phyloP scores from a whole-genome alignment of 2,113 vertebrate genomes.

The Nannospalax galili region DNA sequence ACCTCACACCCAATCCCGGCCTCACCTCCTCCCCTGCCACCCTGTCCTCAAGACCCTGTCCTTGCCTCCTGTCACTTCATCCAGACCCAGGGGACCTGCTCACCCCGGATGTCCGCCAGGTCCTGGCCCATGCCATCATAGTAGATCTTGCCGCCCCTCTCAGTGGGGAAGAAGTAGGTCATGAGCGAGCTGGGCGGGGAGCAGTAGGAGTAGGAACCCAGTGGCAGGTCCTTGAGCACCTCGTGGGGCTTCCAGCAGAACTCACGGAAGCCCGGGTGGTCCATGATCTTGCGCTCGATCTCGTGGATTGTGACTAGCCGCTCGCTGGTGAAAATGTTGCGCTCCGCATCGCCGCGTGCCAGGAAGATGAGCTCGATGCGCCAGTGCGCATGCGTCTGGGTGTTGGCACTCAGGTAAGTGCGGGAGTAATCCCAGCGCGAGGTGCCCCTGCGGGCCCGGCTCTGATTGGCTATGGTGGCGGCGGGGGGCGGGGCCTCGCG shows the following conservation, averaged over 20 bases:
- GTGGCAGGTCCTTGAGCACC: conserved; percentile 93
- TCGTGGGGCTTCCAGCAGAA: conserved; percentile 99
- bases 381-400: conserved; percentile 96
- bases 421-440: conserved; percentile 84
- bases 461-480: conserved; percentile 54
- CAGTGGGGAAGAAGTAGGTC: conserved; percentile 97
- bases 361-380: conserved; percentile 97
- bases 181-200: conserved; percentile 94
- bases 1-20: not conserved
- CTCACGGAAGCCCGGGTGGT: conserved; percentile 94
- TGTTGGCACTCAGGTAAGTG: conserved; percentile 88
- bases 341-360: conserved; percentile 91
- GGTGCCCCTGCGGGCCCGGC: conserved; percentile 54
- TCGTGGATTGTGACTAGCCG: conserved; percentile 94
- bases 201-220: conserved; percentile 96
- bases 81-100: not conserved
- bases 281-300: conserved; percentile 95
- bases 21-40: not conserved
- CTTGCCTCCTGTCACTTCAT: not conserved
- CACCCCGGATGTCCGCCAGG: conserved; percentile 96
- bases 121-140: conserved; percentile 98
- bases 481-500: not conserved
- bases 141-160: conserved; percentile 96
- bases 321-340: conserved; percentile 97
- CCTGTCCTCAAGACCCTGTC: not conserved